These are phyloP conservation scores for Eurystomus gularis DNA, from an alignment of 2,113 vertebrate species.

Conservation along the genomic window DNA sequence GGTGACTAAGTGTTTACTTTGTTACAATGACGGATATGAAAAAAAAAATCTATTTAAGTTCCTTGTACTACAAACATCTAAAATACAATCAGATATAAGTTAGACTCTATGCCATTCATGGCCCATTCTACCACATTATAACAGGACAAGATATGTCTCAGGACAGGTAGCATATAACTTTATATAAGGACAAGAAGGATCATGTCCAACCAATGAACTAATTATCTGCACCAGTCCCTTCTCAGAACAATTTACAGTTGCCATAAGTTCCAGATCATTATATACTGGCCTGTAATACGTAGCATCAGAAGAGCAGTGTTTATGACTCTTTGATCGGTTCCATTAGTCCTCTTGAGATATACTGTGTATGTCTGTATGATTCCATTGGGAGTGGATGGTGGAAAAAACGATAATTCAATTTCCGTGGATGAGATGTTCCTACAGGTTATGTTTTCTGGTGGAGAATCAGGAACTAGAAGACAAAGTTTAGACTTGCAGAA, in stretches of 20 bases:
- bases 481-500: constrained; percentile 4
- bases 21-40: background rate
- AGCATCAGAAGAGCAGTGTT: constrained; percentile 69
- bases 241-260: background rate
- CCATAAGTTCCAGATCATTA: background rate
- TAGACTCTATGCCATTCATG: rapidly evolving
- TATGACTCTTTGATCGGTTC: constrained; percentile 65
- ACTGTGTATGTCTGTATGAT: constrained; percentile 77
- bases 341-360: constrained; percentile 72
- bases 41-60: background rate
- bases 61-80: background rate
- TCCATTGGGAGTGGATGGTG: constrained; percentile 77
- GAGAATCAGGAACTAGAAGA: constrained; percentile 74
- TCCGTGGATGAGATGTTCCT: constrained; percentile 77
- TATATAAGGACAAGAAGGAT: background rate
- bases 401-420: constrained; percentile 77
- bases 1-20: background rate
- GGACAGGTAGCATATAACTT: background rate
- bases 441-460: constrained; percentile 80
- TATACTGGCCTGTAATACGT: constrained; percentile 71
- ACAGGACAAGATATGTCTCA: background rate
- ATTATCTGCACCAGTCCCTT: background rate
- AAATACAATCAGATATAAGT: background rate
- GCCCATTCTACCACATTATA: background rate
- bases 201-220: background rate